Evolutionary conservation across 2,888 invertebrate genomes (phyloP).

Genomic region (Dysmachus trigonus): DNA sequence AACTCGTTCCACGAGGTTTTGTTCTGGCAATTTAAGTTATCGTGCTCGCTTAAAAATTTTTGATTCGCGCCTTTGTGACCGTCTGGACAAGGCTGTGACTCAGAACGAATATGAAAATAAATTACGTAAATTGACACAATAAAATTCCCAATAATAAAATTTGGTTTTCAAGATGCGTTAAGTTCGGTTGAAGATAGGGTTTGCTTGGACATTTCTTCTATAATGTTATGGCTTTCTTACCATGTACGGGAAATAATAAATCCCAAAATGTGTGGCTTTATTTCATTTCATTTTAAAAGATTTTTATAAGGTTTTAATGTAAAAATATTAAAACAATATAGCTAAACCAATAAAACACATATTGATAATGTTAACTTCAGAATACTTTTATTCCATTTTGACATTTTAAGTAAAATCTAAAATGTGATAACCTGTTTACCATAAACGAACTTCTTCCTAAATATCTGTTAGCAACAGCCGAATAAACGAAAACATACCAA

Average conservation of each 20-base stretch:
- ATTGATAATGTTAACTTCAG: background rate
- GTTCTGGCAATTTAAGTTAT: background rate
- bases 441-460: background rate
- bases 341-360: background rate
- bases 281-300: background rate
- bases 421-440: background rate
- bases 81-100: background rate
- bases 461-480: background rate
- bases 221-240: background rate
- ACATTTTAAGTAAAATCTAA: background rate
- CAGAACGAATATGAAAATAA: slow-evolving; percentile 5
- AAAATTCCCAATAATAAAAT: background rate
- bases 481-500: background rate
- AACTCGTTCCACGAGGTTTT: background rate
- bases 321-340: background rate
- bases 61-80: background rate
- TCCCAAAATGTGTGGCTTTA: background rate
- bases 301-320: background rate
- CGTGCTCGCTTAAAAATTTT: background rate
- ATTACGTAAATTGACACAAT: background rate
- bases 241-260: background rate
- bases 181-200: background rate
- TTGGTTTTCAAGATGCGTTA: background rate
- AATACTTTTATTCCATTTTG: background rate
- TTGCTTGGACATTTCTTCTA: background rate